Evolutionary conservation across 2,888 invertebrate genomes (phyloP).

Genomic region (Venustoraphidia nigricollis): DNA sequence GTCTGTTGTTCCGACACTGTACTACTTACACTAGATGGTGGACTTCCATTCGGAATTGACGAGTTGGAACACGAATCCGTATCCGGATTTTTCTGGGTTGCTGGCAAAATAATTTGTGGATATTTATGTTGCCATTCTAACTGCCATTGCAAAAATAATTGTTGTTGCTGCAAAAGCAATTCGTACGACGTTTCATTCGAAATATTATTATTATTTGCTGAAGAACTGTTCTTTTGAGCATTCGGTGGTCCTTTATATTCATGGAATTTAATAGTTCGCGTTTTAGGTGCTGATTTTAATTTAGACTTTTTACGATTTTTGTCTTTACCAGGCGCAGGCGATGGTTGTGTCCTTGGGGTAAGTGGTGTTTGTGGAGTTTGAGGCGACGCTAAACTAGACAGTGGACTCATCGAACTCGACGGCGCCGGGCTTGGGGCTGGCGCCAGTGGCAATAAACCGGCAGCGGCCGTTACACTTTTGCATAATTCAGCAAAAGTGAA

Average conservation of each 20-base stretch:
- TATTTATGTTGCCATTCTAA: conserved; percentile 71
- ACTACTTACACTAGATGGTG: conserved; percentile 27
- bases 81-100: conserved; percentile 41
- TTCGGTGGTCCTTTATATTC: conserved; percentile 91
- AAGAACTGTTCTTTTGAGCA: conserved; percentile 56
- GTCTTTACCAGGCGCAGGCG: conserved; percentile 47
- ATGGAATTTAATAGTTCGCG: conserved; percentile 89
- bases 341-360: conserved; percentile 29
- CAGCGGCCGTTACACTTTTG: conserved; percentile 34
- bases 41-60: conserved; percentile 15
- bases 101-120: conserved; percentile 67
- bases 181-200: conserved; percentile 75
- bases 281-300: conserved; percentile 64
- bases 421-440: conserved; percentile 44
- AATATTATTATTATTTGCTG: conserved; percentile 28
- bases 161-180: conserved; percentile 84
- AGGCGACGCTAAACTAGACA: conserved; percentile 50
- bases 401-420: conserved; percentile 49
- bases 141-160: conserved; percentile 77
- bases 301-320: conserved; percentile 71
- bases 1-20: conserved; percentile 24
- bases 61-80: conserved; percentile 10
- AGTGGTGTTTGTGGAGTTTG: conserved; percentile 38
- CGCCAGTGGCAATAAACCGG: conserved; percentile 34
- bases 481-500: conserved; percentile 42